Conservation (phyloP, 2,888 invertebrate species). For the Drosophila eohydei region DNA sequence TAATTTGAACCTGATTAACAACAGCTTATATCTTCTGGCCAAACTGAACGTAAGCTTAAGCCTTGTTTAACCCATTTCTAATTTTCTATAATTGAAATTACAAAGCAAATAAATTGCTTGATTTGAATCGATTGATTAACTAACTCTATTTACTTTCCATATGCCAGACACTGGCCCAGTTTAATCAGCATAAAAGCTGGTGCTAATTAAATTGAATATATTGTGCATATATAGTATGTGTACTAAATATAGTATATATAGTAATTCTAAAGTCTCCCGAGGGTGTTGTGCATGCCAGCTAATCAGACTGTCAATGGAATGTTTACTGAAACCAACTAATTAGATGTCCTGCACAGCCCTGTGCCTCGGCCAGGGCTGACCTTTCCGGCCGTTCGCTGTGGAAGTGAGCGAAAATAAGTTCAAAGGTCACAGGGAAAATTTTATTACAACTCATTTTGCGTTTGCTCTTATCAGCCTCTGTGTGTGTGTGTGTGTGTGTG, state of each 20-base stretch:
- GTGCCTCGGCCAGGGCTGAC: constrained; percentile 21
- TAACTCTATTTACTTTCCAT: constrained; percentile 13
- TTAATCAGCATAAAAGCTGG: constrained; percentile 43
- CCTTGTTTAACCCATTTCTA: neutral
- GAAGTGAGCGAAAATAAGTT: constrained; percentile 42
- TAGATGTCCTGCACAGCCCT: constrained; percentile 33
- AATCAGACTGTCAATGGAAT: constrained; percentile 47
- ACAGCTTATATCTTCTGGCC: neutral
- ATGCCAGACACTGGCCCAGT: constrained; percentile 2
- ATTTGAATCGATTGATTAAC: constrained; percentile 22
- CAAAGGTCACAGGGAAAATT: constrained; percentile 52
- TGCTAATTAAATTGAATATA: constrained; percentile 36
- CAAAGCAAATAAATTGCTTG: constrained; percentile 14
- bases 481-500: constrained; percentile 10
- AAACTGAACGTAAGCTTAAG: neutral
- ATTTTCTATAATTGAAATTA: constrained; percentile 7
- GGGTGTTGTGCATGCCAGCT: constrained; percentile 30
- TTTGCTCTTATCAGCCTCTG: constrained; percentile 41
- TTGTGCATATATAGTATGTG: neutral
- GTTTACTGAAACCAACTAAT: constrained; percentile 72
- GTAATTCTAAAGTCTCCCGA: constrained; percentile 34
- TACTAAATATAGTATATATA: neutral
- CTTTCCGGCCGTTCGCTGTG: constrained; percentile 22
- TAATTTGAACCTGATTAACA: neutral
- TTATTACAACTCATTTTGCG: constrained; percentile 42